Percentiles rank a stretch among this genome's conserved stretches.
These are phyloP conservation scores for Tinamus major DNA, from an alignment of 2,797 vertebrate species.

Conservation along the genomic window DNA sequence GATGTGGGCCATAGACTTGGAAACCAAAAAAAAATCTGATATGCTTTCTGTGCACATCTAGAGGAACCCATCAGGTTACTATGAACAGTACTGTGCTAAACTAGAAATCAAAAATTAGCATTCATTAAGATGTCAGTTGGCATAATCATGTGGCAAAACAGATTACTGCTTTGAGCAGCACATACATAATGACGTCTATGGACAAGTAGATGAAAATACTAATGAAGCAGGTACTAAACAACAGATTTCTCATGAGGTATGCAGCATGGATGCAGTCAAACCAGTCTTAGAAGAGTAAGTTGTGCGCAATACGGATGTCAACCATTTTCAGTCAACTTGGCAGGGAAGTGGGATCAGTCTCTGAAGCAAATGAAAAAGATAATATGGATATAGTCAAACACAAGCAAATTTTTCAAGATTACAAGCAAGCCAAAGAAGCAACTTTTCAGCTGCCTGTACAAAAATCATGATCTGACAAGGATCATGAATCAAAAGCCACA, in stretches of 20 bases:
- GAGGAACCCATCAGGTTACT: fast-evolving
- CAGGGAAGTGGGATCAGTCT: not conserved
- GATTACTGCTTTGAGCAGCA: not conserved
- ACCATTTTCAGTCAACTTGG: not conserved
- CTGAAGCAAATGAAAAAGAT: not conserved
- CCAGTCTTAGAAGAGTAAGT: not conserved
- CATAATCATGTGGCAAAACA: not conserved
- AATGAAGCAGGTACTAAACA: not conserved
- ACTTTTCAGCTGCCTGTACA: not conserved
- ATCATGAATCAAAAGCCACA: not conserved
- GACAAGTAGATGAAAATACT: not conserved
- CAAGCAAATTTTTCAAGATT: not conserved
- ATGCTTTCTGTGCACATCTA: fast-evolving
- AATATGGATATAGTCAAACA: not conserved
- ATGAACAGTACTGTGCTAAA: not conserved
- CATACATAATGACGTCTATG: not conserved
- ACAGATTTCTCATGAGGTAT: not conserved
- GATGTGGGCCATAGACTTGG: not conserved
- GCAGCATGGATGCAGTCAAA: not conserved
- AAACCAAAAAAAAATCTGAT: not conserved
- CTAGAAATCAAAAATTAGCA: not conserved
- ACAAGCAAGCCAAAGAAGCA: not conserved
- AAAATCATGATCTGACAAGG: not conserved
- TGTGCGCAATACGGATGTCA: not conserved
- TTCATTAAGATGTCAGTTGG: not conserved